A percentile compares a stretch with the other conserved stretches of the same genome.
phyloP scores from a whole-genome alignment of 2,888 invertebrate species.

The Eristalis tenax region DNA sequence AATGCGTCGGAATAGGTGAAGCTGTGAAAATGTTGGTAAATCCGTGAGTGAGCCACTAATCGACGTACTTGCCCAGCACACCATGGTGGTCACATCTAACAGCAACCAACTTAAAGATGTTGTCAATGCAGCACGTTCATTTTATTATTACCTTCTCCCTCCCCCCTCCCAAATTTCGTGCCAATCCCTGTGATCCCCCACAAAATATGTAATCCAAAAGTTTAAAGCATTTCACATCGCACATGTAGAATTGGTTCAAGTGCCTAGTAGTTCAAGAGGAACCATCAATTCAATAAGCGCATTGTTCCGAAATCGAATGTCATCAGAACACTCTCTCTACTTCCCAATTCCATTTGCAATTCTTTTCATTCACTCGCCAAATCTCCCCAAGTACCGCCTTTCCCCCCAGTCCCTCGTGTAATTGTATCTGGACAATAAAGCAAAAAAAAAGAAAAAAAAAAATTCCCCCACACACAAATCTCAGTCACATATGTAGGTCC shows the following conservation, averaged over 20 bases:
- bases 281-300: neutral
- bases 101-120: no score
- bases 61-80: no score
- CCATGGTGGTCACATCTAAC: no score
- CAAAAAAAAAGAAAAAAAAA: neutral
- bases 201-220: neutral
- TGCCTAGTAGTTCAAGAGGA: neutral
- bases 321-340: neutral
- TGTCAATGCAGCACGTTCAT: neutral
- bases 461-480: conserved; percentile 25
- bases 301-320: neutral
- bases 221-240: neutral
- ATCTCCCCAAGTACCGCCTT: neutral
- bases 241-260: neutral
- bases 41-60: no score
- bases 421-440: conserved; percentile 31
- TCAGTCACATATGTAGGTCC: conserved; percentile 41
- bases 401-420: neutral
- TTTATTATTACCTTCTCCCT: no score
- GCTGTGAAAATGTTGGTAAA: no score
- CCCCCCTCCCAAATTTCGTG: no score
- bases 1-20: no score
- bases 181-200: neutral
- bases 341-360: neutral
- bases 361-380: conserved; percentile 13